These are phyloP conservation scores for Harmothoe impar DNA, from an alignment of 2,888 invertebrate species.

Conservation along the genomic window DNA sequence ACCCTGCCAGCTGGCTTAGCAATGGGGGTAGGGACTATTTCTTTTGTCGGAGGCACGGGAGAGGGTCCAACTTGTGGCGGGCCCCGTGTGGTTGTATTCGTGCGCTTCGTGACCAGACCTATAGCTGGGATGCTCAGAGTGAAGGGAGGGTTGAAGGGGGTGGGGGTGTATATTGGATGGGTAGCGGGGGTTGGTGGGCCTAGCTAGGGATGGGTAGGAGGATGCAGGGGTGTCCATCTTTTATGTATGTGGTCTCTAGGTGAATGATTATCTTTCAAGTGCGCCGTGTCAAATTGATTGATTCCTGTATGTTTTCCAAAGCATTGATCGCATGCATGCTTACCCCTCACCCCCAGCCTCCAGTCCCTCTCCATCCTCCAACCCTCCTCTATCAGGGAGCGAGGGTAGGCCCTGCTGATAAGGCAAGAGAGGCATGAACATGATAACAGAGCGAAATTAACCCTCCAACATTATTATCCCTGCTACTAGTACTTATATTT, in stretches of 20 bases:
- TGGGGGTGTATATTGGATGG: not conserved
- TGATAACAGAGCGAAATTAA: no score
- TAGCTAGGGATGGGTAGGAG: not conserved
- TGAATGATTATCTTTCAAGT: conserved; percentile 55
- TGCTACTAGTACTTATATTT: no score
- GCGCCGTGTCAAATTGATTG: conserved; percentile 51
- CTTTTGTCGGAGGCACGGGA: conserved; percentile 24
- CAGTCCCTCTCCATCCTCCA: not conserved
- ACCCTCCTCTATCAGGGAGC: no score
- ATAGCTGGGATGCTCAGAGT: no score
- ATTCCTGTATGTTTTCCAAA: conserved; percentile 32
- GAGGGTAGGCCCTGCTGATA: no score
- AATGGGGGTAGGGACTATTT: not conserved
- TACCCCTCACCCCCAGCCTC: not conserved
- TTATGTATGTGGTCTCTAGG: not conserved
- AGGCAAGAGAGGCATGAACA: no score
- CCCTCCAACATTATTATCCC: no score
- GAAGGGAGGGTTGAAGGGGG: no score
- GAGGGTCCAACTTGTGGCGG: not conserved
- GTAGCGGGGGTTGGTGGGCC: not conserved
- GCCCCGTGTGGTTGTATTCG: not conserved
- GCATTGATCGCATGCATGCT: not conserved
- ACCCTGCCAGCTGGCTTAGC: no score
- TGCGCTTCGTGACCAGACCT: not conserved
- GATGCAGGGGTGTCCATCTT: not conserved